Percentiles rank a stretch among this genome's conserved stretches.
These are phyloP conservation scores for Xerus rutilus DNA, from an alignment of 2,797 vertebrate genomes.

Conservation along the genomic window DNA sequence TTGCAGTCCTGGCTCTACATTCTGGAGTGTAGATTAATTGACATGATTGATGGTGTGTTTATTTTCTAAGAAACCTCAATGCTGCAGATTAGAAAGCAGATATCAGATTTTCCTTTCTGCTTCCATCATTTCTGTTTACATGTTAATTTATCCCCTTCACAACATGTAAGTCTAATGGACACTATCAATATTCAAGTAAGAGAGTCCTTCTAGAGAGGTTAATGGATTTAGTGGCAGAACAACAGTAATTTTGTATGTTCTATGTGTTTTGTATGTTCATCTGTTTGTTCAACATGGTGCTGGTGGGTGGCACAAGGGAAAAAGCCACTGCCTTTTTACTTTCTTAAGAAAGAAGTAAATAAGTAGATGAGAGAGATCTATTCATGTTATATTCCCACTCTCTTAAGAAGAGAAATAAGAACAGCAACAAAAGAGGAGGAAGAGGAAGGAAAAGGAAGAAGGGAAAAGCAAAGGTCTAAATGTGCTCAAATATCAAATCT, in stretches of 20 bases:
- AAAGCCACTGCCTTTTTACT: neutral
- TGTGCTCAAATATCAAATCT: neutral
- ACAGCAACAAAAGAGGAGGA: neutral
- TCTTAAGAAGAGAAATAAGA: conserved; percentile 35
- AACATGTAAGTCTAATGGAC: neutral
- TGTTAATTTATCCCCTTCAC: neutral
- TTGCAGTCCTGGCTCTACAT: neutral
- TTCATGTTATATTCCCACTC: neutral
- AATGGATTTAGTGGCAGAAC: neutral
- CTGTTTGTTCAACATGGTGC: neutral
- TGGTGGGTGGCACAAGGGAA: neutral
- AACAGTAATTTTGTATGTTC: conserved; percentile 7
- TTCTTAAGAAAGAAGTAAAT: neutral
- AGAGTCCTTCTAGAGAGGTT: neutral
- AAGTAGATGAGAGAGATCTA: neutral
- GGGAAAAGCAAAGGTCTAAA: neutral
- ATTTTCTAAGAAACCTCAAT: neutral
- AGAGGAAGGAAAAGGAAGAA: neutral
- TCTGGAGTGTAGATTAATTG: neutral
- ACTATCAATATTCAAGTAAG: neutral
- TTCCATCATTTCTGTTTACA: neutral
- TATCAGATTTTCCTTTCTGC: neutral
- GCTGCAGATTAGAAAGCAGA: conserved; percentile 25
- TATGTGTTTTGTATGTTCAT: no score
- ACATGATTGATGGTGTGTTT: neutral